Evolutionary conservation across 2,888 invertebrate species (phyloP), one percentile per base, ranked within the genome.

Genomic region (Prenolepis imparis): DNA sequence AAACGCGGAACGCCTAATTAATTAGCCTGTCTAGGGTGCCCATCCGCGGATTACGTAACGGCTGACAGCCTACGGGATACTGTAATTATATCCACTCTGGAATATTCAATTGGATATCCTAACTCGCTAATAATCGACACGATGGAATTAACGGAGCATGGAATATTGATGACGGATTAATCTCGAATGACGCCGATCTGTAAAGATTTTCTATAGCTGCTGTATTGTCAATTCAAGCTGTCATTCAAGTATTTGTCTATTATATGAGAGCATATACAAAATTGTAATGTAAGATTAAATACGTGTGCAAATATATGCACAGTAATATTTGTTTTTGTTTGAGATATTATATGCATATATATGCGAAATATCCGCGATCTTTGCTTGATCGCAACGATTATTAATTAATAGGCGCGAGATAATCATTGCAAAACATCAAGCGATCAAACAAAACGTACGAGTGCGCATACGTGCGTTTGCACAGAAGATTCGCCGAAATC

Each of bases 121-220:
- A 91, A 91, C 89, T 92, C 90, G 90, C 87, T 91, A 91, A 92
- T 91, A 92, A 92, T 92, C 91, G 89, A 89, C 89, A 88, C 86
- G 87, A 88, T 86, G 86, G 87, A 84, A 89, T 91, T 92, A 92
- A 91, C 90, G 87, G 84, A 88, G 77, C 84, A 75, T 90, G 88
- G 88, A 91, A 88, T 90, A 91, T 91, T 87, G 89, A 91, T 90
- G 87, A 82, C 82, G 73, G 67, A 82, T 80, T 91, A 88, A 91
- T 91, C 85, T 86, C 85, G 68, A 75, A 61, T 66, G 82, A 64
- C 28, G 55, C 59, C 52, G 82, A 78, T 70, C 72, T 6, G 77
- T n/a, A 5, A 24, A 81, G 44, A 68, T 75, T 87, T 82, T 87
- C 39, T 36, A 28, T 28, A 36, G 52, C 15, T 36, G n/a, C 11